Evolutionary conservation across 2,797 vertebrate genomes (phyloP).

Genomic region (Cryptoprocta ferox): DNA sequence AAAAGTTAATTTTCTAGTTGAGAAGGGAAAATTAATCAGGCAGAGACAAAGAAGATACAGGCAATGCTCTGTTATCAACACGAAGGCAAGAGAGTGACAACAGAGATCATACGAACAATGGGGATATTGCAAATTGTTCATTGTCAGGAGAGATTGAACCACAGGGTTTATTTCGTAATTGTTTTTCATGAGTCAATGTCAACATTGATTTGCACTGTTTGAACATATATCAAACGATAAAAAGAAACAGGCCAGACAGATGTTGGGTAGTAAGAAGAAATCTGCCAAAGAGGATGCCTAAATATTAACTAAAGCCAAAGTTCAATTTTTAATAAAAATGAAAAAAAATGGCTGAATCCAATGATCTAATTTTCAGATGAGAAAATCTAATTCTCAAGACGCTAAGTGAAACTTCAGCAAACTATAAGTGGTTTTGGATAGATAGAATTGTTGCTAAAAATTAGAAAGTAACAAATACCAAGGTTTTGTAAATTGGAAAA

Average conservation of each 20-base stretch:
- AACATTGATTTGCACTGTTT: constrained; percentile 44
- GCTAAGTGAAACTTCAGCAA: not conserved
- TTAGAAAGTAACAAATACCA: not conserved
- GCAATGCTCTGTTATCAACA: not conserved
- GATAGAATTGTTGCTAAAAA: not conserved
- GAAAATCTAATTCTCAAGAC: constrained; percentile 14
- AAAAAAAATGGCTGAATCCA: not conserved
- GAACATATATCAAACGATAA: constrained; percentile 1
- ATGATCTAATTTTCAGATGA: constrained; percentile 45
- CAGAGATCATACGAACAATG: constrained; percentile 2
- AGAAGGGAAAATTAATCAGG: constrained; percentile 28
- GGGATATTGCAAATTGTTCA: not conserved
- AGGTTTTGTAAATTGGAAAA: not conserved
- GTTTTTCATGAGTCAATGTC: constrained; percentile 44
- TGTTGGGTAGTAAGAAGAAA: not conserved
- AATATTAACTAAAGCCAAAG: constrained; percentile 25
- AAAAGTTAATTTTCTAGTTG: constrained; percentile 52
- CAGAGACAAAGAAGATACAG: constrained; percentile 29
- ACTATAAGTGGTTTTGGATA: not conserved
- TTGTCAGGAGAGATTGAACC: not conserved
- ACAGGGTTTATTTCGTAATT: constrained; percentile 31
- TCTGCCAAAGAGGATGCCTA: not conserved
- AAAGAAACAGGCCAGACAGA: constrained; percentile 10
- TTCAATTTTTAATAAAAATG: constrained; percentile 47
- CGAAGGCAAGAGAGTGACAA: constrained; percentile 5